Evolutionary conservation across 1,140 invertebrate genomes (phyloP).

Genomic region (Plectus sambesii): DNA sequence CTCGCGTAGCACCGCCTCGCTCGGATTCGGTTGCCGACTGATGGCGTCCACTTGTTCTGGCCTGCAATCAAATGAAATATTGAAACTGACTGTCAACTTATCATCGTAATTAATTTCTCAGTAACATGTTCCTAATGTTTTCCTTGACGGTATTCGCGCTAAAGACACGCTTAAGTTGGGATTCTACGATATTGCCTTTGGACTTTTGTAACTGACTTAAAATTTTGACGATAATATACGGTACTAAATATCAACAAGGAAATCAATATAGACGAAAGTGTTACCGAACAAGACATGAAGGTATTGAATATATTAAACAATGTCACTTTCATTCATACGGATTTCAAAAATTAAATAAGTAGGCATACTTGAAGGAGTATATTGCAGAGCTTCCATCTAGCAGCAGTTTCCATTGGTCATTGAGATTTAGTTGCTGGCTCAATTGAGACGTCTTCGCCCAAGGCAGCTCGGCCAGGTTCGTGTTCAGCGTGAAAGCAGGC

Average conservation of each 20-base stretch:
- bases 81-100: no score
- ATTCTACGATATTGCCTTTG: no score
- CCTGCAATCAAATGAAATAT: constrained; percentile 23
- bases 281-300: neutral
- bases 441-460: constrained; percentile 23
- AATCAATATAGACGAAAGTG: no score
- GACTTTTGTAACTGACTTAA: no score
- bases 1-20: constrained; percentile 27
- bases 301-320: constrained; percentile 16
- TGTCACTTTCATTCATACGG: no score
- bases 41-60: constrained; percentile 28
- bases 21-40: constrained; percentile 18
- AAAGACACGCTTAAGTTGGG: no score
- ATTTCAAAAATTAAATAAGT: neutral
- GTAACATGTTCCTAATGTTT: no score
- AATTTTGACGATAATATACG: no score
- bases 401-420: constrained; percentile 31
- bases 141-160: no score
- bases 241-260: no score
- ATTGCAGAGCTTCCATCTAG: constrained; percentile 22
- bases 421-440: constrained; percentile 21
- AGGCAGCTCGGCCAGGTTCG: constrained; percentile 39
- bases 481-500: constrained; percentile 26
- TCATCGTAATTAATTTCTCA: no score
- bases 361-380: constrained; percentile 33